A percentile compares a stretch with the other conserved stretches of the same genome.
These are phyloP conservation scores for Vombatus ursinus DNA, from an alignment of 2,113 vertebrate species.

Conservation along the genomic window DNA sequence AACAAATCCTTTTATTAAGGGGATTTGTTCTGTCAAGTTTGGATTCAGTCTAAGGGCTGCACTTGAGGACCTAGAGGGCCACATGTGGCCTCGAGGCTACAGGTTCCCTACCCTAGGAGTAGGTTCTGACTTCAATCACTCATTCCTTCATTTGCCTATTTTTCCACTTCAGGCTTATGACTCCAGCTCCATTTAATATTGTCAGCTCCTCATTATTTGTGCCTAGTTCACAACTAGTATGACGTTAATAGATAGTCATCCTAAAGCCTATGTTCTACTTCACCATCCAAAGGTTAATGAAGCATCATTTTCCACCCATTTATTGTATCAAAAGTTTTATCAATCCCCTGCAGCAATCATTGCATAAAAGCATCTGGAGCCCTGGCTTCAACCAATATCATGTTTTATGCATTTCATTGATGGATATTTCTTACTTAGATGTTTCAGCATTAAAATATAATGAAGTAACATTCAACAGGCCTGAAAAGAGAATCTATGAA, in stretches of 20 bases:
- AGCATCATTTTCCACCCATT: not conserved
- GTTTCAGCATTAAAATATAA: slow-evolving; percentile 56
- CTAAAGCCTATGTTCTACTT: not conserved
- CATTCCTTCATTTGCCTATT: not conserved
- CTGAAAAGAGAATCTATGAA: not conserved
- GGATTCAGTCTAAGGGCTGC: too few species aligned
- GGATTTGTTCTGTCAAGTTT: too few species aligned
- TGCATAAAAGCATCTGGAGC: not conserved
- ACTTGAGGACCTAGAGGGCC: too few species aligned
- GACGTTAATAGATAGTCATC: not conserved
- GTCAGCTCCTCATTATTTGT: not conserved
- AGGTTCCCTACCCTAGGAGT: too few species aligned
- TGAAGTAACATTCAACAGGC: not conserved
- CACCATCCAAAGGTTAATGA: not conserved
- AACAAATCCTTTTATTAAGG: too few species aligned
- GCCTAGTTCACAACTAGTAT: not conserved
- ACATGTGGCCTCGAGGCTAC: too few species aligned
- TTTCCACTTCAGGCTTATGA: not conserved
- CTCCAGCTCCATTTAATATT: slow-evolving; percentile 29
- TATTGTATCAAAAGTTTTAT: not conserved
- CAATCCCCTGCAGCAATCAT: not conserved
- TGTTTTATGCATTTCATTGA: not conserved
- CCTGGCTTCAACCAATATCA: slow-evolving; percentile 34
- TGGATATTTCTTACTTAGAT: slow-evolving; percentile 3
- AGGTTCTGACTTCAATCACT: too few species aligned